Base-by-base conservation (phyloP, 2,888 invertebrate genomes). In the Lymantria dispar region DNA sequence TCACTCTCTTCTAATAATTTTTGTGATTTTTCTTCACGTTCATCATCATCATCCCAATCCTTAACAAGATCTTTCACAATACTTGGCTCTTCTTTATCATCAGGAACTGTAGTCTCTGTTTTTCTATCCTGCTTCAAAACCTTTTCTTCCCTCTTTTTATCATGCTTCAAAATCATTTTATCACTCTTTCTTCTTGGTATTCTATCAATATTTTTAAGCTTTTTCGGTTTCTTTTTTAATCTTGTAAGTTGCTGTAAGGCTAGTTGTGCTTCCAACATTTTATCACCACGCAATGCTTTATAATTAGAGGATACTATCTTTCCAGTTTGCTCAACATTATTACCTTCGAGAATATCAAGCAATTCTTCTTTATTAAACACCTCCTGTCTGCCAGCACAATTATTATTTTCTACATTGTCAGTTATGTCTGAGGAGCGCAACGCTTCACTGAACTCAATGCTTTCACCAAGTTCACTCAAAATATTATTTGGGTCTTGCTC, bases 11-110 rank as follows among this genome's bases (percentile, higher is more conserved):
- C 63, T n/a, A 64, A 38, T 15, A 64, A 13, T 12, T 69, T 62
- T 9, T 50, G 60, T 7, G 67, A 42, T 48, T 71, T 68, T 33
- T 75, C 76, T 47, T 83, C 85, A 37, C 57, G 41, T 30, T 67
- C 65, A 43, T 87, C 88, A 54, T 92, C 92, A 68, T 86, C 88
- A 57, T 89, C 86, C 85, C 93, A 93, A 53, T 92, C 91, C 62
- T 92, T 88, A 15, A 93, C 93, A 36, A 93, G 72, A 29, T 87
- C 85, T 53, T 91, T 92, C 12, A 93, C 88, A 52, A 91, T 85
- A 59, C 70, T 87, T 9, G 81, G 79, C 50, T 81, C 68, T 43
- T 67, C 52, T 55, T 74, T 75, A 43, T 45, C 56, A 45, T 63
- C 61, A 54, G 49, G 33, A 44, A 43, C 46, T n/a, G n/a, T 12